Evolutionary conservation across 2,888 invertebrate species (phyloP), one percentile per base, ranked within the genome.

Genomic region (Phrixothrix hirtus): DNA sequence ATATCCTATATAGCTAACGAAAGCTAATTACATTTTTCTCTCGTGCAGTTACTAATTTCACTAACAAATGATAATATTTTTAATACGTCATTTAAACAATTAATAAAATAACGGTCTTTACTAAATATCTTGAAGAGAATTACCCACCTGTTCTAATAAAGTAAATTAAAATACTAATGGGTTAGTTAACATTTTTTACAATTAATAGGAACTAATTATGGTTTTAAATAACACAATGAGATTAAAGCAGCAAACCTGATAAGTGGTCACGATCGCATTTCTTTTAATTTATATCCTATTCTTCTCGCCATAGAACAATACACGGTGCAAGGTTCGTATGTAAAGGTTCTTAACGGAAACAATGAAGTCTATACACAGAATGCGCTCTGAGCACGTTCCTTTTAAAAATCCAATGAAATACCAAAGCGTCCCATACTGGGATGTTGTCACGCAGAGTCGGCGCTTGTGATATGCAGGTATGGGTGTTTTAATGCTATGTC

Each of bases 221-320:
- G 12, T 31, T 31, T 12, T 31, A 12, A 31, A 11, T 16, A 29
- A 29, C 10, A 27, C 15, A 37, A 47, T 43, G 45, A 41, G 42
- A 41, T 13, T 25, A 46, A 41, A 42, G 21, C 52, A 37, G 30
- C 17, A 11, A 43, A 39, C 30, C 46, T 50, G 49, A 55, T 49
- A 55, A 50, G 36, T 30, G 44, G 49, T 49, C 55, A 43, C 54
- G 58, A 56, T 57, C 52, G 43, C 43, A 46, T 47, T 55, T 56
- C 56, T 50, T 44, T 57, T 58, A 60, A 60, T 60, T 60, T 60
- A 60, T 60, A 53, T 57, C 54, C 60, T 52, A 60, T 60, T 60
- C 57, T 60, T 56, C 56, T 52, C 52, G 38, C 43, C 47, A 42
- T 38, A 48, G 47, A 54, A 54, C 60, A 56, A 58, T 54, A 46